phyloP scores from a whole-genome alignment of 2,888 invertebrate genomes.

The Catocala sponsa region DNA sequence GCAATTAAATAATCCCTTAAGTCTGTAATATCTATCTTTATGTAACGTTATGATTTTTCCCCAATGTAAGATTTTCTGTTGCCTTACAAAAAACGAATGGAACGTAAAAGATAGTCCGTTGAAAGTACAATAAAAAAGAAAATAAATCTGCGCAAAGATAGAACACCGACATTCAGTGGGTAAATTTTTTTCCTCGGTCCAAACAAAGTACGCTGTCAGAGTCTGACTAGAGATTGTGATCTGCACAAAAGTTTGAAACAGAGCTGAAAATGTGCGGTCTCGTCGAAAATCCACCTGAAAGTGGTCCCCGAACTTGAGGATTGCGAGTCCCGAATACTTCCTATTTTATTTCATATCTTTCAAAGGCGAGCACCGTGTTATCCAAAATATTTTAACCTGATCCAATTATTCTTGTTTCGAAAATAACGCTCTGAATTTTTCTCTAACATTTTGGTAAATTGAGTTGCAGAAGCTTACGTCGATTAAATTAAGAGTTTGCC shows the following conservation, averaged over 20 bases:
- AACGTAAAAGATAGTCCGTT: constrained; percentile 29
- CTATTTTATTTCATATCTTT: constrained; percentile 45
- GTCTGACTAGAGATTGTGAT: constrained; percentile 77
- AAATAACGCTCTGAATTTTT: constrained; percentile 36
- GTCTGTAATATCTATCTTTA: constrained; percentile 25
- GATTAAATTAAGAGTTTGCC: constrained; percentile 43
- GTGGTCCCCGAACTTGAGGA: constrained; percentile 61
- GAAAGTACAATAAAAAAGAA: constrained; percentile 41
- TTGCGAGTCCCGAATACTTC: constrained; percentile 41
- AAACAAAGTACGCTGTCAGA: constrained; percentile 68
- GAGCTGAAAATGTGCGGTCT: constrained; percentile 69
- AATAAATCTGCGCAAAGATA: constrained; percentile 48
- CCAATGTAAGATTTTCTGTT: constrained; percentile 30
- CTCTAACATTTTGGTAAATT: constrained; percentile 49
- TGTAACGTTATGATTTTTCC: constrained; percentile 20
- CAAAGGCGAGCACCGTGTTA: constrained; percentile 47
- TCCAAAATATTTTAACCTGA: constrained; percentile 38
- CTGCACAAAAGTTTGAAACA: constrained; percentile 75
- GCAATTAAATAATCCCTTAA: constrained; percentile 28
- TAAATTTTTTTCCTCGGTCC: constrained; percentile 32
- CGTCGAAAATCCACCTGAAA: constrained; percentile 74
- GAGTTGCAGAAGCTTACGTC: constrained; percentile 47
- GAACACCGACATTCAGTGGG: constrained; percentile 47
- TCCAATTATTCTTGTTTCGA: constrained; percentile 39
- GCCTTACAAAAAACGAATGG: constrained; percentile 20